phyloP scores from a whole-genome alignment of 1,140 invertebrate genomes.

The Adoxophyes honmai region DNA sequence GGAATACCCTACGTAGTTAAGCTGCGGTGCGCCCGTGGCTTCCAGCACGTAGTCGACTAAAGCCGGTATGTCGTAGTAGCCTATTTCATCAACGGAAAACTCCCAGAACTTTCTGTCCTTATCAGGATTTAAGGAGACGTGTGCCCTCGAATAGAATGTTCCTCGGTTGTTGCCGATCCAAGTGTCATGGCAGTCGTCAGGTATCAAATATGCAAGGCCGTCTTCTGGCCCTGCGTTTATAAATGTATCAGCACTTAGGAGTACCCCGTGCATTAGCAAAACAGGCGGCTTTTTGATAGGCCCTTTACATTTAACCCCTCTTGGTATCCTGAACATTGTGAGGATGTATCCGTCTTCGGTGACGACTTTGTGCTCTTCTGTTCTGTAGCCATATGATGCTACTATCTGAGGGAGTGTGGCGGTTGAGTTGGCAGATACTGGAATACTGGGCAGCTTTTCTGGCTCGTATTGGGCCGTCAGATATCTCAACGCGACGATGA shows the following conservation, averaged over 20 bases:
- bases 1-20: slow-evolving; percentile 79
- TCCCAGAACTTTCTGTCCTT: slow-evolving; percentile 73
- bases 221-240: slow-evolving; percentile 79
- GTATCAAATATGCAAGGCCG: slow-evolving; percentile 78
- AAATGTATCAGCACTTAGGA: slow-evolving; percentile 81
- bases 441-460: background rate
- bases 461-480: background rate
- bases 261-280: slow-evolving; percentile 82
- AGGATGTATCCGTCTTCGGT: slow-evolving; percentile 35
- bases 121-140: slow-evolving; percentile 76
- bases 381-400: slow-evolving; percentile 20
- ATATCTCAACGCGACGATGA: background rate
- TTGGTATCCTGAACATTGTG: slow-evolving; percentile 28
- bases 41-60: slow-evolving; percentile 73
- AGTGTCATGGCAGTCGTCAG: slow-evolving; percentile 81
- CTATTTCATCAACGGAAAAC: slow-evolving; percentile 80
- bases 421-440: background rate
- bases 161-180: slow-evolving; percentile 83
- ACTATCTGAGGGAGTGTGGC: background rate
- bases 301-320: background rate
- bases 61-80: slow-evolving; percentile 67
- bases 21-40: slow-evolving; percentile 50
- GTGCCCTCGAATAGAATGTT: slow-evolving; percentile 79
- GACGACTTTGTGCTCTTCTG: slow-evolving; percentile 25
- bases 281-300: slow-evolving; percentile 47